Evolutionary conservation across 1,140 invertebrate species (phyloP).

Genomic region (Neodiprion pinetum): DNA sequence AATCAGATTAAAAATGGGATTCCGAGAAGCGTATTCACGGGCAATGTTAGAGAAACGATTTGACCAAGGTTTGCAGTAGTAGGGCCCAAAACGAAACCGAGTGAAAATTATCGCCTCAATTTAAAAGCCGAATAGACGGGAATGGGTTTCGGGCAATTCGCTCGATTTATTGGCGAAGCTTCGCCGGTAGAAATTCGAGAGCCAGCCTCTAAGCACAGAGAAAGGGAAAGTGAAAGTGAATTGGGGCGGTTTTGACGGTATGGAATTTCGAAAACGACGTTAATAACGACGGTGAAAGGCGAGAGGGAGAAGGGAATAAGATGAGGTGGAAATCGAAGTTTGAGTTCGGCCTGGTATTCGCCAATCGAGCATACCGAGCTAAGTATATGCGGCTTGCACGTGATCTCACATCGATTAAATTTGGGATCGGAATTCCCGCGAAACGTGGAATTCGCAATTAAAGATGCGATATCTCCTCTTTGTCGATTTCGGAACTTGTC

Average conservation of each 20-base stretch:
- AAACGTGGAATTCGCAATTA: no score
- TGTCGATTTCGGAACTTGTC: no score
- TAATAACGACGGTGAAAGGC: not conserved
- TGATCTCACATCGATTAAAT: no score
- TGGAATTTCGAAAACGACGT: not conserved
- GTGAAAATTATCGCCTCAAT: not conserved
- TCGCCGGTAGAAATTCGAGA: not conserved
- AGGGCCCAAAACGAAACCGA: not conserved
- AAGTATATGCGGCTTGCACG: no score
- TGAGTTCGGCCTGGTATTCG: not conserved
- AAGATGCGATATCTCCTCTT: no score
- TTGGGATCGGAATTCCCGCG: no score
- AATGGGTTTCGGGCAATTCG: not conserved
- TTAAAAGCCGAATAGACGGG: not conserved
- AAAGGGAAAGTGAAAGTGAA: no score
- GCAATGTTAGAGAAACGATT: slow-evolving; percentile 16
- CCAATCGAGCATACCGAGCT: not conserved
- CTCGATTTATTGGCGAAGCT: not conserved
- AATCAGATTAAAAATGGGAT: no score
- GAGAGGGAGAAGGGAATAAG: not conserved
- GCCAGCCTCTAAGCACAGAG: no score
- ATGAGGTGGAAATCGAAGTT: not conserved
- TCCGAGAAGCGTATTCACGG: slow-evolving; percentile 10
- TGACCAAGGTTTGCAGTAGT: slow-evolving; percentile 20
- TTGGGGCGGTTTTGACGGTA: not conserved